Conservation (phyloP, 2,888 invertebrate species). For the Camptogramma bilineatum region DNA sequence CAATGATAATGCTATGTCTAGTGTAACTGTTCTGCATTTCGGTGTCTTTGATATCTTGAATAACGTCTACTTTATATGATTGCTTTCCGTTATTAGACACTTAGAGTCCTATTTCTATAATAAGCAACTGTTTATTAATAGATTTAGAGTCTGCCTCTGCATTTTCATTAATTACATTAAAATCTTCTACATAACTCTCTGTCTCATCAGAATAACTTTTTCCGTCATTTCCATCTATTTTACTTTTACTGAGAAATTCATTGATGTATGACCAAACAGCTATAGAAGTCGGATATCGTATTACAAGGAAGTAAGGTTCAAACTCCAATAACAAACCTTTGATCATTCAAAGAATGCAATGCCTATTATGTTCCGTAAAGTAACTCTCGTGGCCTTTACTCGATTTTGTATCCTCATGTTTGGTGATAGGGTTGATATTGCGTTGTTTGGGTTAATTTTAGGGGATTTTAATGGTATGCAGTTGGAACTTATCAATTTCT, state of each 20-base stretch:
- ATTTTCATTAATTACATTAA: neutral
- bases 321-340: slow-evolving; percentile 45
- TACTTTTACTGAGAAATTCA: slow-evolving; percentile 36
- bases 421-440: slow-evolving; percentile 19
- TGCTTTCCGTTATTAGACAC: slow-evolving; percentile 11
- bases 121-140: slow-evolving; percentile 12
- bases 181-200: neutral
- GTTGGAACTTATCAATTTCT: slow-evolving; percentile 42
- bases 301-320: slow-evolving; percentile 44
- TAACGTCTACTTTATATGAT: slow-evolving; percentile 15
- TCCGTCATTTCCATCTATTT: slow-evolving; percentile 23
- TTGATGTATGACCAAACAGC: slow-evolving; percentile 39
- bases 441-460: slow-evolving; percentile 19
- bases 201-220: neutral
- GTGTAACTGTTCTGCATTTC: slow-evolving; percentile 28
- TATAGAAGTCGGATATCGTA: slow-evolving; percentile 11
- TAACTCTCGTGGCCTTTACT: slow-evolving; percentile 3
- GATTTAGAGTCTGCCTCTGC: neutral
- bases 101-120: slow-evolving; percentile 5
- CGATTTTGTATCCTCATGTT: slow-evolving; percentile 15
- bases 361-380: slow-evolving; percentile 35
- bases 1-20: slow-evolving; percentile 17
- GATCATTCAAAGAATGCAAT: slow-evolving; percentile 50
- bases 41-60: slow-evolving; percentile 22
- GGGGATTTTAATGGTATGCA: slow-evolving; percentile 37